Evolutionary conservation across 2,797 vertebrate species (phyloP), one percentile per base, ranked within the genome.

Genomic region (Alfaro cultratus): DNA sequence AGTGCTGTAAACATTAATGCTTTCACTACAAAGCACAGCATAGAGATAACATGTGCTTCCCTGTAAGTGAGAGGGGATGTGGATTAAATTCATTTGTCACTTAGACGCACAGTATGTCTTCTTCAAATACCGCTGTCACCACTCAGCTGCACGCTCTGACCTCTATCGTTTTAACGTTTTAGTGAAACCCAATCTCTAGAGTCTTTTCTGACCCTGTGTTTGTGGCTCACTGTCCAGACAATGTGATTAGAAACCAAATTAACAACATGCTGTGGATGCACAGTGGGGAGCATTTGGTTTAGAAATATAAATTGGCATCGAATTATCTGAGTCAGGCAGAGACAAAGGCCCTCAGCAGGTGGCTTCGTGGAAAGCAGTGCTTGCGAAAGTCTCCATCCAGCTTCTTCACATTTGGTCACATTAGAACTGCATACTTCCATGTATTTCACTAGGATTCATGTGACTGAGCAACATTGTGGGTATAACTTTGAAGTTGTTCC

Each of bases 241-340:
- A 93, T 90, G 83, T 86, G 86, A 91, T 84, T 92, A 93, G 91
- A 93, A 95, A 93, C 88, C 81, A 91, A 94, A 95, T 95, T 94
- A 95, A 92, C 90, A 85, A 83, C 93, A 92, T 77, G 90, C 93
- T 93, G 93, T 83, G 92, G 90, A 88, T 80, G 85, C 92, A 77
- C 91, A 93, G 93, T 88, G 60, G 89, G 87, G 91, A 73, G 91
- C 88, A 93, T 87, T 77, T 51, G 79, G 79, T 89, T 92, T 79
- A 80, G 88, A 93, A 91, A 88, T 92, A 92, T 90, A 86, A 94
- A 94, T 96, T 91, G 85, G 88, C 85, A 90, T 94, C 90, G 89
- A 91, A 91, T 92, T 83, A 80, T 85, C 87, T 83, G 83, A 90
- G 88, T 89, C 91, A 89, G 89, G 80, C 83, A 86, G 80, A 80